Base-by-base conservation (phyloP, 1,140 invertebrate genomes). In the Probaryconus sp. region DNA sequence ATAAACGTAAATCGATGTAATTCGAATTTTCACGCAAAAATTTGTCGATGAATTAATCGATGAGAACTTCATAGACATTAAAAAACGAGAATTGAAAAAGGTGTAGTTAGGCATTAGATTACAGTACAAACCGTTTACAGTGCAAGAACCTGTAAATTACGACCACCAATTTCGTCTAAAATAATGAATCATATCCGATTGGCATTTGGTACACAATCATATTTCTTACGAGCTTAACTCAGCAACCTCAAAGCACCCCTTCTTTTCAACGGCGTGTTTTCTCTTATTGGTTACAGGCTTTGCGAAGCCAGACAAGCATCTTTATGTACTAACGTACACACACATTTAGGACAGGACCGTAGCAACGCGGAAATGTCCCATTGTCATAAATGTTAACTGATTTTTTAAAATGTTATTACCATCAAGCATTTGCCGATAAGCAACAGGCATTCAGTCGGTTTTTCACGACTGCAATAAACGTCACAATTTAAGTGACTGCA, bases 231-330 rank as follows among this genome's bases (percentile, higher is more conserved):
- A 60, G 76, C 69, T 78, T 77, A 77, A 55, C 56, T 10, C 33
- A 26, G 20, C 50, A 50, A 50, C 21, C 63, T 68, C 64, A 76
- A 77, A 78, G 56, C 51, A 16, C 20, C 58, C 65, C 50, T 68
- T 50, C 45, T 72, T 67, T 61, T 69, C 40, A 73, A 31, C 42
- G 37, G 11, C 43, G 45, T 69, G 76, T 78, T 70, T 76, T 72
- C 45, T 61, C 64, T 78, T 65, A 78, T 72, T 77, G 76, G 78
- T 77, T 64, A 71, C 77, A 56, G 68, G 73, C 78, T 81, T 81
- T 77, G 58, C 43, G 80, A 84, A 84, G 79, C 79, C 80, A 61
- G 73, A 73, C 69, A 83, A 82, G 48, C 43, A 61, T 55, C 51
- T 72, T 73, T 79, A 64, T 67, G 31, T 78, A 72, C 68, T 76